These are phyloP conservation scores for Neodiprion fabricii DNA, from an alignment of 1,140 invertebrate genomes.

Conservation along the genomic window DNA sequence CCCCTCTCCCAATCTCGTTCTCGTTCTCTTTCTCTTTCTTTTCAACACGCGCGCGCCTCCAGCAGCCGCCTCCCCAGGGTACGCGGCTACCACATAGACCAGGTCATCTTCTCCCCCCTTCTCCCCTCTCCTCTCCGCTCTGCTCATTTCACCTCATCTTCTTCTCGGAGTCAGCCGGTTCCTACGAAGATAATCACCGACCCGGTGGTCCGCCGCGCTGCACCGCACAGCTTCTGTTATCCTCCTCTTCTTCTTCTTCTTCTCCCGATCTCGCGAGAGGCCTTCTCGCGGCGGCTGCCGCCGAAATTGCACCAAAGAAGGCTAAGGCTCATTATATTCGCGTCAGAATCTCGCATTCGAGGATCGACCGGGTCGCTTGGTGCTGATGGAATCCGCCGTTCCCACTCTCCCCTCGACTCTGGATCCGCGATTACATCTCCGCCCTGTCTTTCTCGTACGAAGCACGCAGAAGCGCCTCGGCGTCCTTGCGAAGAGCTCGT, in stretches of 20 bases:
- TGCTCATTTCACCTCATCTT: not conserved
- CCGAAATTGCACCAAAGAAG: conserved; percentile 35
- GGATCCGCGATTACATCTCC: conserved; percentile 6
- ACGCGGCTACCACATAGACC: too few relatives aligned
- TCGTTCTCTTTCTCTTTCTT: not conserved
- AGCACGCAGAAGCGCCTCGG: conserved; percentile 11
- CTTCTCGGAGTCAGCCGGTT: not conserved
- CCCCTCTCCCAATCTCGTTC: conserved; percentile 19
- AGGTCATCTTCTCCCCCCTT: too few relatives aligned
- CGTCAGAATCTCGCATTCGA: conserved; percentile 33
- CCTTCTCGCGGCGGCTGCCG: too few relatives aligned
- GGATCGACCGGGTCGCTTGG: conserved; percentile 14
- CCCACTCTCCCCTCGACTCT: not conserved
- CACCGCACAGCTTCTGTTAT: conserved; percentile 27
- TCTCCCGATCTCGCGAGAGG: not conserved
- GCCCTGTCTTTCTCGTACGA: conserved; percentile 11
- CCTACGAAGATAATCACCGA: conserved; percentile 36
- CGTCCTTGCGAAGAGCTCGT: conserved; percentile 18
- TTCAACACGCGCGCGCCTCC: conserved; percentile 30
- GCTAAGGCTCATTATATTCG: conserved; percentile 36
- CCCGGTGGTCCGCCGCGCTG: conserved; percentile 34
- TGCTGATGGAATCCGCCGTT: not conserved
- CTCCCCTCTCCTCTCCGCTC: too few relatives aligned
- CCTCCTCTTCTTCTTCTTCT: conserved; percentile 18
- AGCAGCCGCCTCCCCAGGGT: too few relatives aligned